Percentiles rank a stretch among this genome's conserved stretches.
phyloP scores from a whole-genome alignment of 2,888 invertebrate species.

The Choristoneura rosaceana region DNA sequence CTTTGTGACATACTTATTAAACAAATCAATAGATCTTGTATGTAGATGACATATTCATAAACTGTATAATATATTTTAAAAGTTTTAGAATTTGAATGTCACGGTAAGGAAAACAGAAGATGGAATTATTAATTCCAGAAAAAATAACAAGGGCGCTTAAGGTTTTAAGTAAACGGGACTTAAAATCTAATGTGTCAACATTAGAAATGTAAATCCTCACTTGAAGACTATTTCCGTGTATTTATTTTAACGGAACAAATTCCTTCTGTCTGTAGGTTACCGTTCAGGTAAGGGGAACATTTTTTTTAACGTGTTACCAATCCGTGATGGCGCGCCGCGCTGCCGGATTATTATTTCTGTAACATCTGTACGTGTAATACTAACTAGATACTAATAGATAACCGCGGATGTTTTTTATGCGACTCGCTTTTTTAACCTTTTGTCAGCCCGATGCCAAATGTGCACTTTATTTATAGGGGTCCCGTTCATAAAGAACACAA shows the following conservation, averaged over 20 bases:
- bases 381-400: slow-evolving; percentile 85
- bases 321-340: slow-evolving; percentile 50
- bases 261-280: slow-evolving; percentile 58
- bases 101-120: neutral
- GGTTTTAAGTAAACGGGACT: slow-evolving; percentile 27
- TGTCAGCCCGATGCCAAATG: slow-evolving; percentile 78
- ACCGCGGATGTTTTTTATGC: slow-evolving; percentile 84
- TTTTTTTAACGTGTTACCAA: slow-evolving; percentile 56
- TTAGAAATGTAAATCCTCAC: slow-evolving; percentile 44
- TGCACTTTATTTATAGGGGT: slow-evolving; percentile 79
- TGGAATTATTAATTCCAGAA: slow-evolving; percentile 4
- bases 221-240: slow-evolving; percentile 55
- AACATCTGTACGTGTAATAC: slow-evolving; percentile 81
- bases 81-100: neutral
- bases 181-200: slow-evolving; percentile 41
- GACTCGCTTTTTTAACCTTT: slow-evolving; percentile 77
- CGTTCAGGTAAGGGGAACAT: slow-evolving; percentile 61
- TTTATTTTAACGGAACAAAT: slow-evolving; percentile 69
- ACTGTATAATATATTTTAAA: neutral
- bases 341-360: slow-evolving; percentile 77
- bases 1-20: slow-evolving; percentile 62
- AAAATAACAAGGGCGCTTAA: slow-evolving; percentile 23
- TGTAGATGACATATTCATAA: neutral
- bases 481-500: slow-evolving; percentile 54
- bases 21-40: slow-evolving; percentile 54